phyloP scores from a whole-genome alignment of 1,140 invertebrate species.

The Mylabris phalerata region DNA sequence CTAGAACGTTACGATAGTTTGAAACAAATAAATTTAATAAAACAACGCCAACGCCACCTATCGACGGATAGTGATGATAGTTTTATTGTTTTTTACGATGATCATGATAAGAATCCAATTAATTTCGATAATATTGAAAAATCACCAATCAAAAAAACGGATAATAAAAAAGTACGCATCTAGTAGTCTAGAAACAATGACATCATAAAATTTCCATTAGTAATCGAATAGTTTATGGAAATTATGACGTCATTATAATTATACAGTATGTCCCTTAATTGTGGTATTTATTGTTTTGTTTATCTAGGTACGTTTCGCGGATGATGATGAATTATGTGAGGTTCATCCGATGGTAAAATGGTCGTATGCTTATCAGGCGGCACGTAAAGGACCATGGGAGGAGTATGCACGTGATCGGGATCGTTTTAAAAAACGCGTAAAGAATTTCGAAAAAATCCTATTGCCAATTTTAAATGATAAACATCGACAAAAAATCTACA shows the following conservation, averaged over 20 bases:
- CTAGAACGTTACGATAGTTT: background rate
- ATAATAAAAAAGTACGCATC: too few relatives aligned
- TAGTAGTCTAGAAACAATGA: too few relatives aligned
- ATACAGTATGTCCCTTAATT: too few relatives aligned
- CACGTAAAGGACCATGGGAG: constrained; percentile 59
- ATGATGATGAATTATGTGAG: constrained; percentile 40
- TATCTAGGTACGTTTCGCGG: constrained; percentile 54
- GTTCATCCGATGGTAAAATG: constrained; percentile 55
- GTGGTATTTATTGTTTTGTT: constrained; percentile 1
- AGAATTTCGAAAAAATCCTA: constrained; percentile 41
- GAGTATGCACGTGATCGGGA: constrained; percentile 51
- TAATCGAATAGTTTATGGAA: too few relatives aligned
- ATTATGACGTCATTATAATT: too few relatives aligned
- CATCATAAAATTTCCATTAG: too few relatives aligned
- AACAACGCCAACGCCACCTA: background rate
- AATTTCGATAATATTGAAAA: too few relatives aligned
- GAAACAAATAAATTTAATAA: background rate
- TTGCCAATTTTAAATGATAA: constrained; percentile 44
- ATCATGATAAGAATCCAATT: background rate
- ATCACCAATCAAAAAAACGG: too few relatives aligned
- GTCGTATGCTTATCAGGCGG: constrained; percentile 56
- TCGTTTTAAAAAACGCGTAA: constrained; percentile 51
- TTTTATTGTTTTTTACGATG: background rate
- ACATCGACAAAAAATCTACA: constrained; percentile 50
- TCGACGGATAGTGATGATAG: background rate